These are phyloP conservation scores for Myrmophylax atrothorax DNA, from an alignment of 2,113 vertebrate genomes.

Conservation along the genomic window DNA sequence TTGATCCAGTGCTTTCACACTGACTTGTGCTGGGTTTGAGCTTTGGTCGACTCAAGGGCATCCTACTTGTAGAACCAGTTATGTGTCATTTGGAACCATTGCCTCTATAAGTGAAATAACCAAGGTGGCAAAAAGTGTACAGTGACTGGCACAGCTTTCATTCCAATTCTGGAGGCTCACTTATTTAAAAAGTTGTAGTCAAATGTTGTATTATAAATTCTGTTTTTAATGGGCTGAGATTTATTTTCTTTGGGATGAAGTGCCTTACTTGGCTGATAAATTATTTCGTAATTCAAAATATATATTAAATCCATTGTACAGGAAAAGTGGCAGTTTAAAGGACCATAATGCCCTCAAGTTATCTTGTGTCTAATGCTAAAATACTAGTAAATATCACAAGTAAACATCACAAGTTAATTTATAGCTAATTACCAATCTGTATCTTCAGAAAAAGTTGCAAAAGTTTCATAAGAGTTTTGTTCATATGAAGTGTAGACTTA, in stretches of 20 bases:
- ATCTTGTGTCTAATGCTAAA: neutral
- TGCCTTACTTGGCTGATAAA: neutral
- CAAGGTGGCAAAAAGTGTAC: neutral
- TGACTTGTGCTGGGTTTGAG: neutral
- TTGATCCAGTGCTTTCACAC: neutral
- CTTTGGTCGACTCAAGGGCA: neutral
- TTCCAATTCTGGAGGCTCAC: neutral
- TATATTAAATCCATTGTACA: neutral
- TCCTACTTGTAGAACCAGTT: neutral
- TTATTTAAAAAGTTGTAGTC: neutral
- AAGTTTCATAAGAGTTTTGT: neutral
- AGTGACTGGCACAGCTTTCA: neutral
- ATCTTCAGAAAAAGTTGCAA: neutral
- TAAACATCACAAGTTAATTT: neutral
- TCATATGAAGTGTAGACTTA: neutral
- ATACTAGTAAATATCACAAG: neutral
- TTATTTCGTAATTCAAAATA: neutral
- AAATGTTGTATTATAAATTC: neutral
- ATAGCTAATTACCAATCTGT: neutral
- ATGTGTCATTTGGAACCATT: neutral
- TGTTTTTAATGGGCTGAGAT: neutral
- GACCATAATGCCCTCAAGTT: neutral
- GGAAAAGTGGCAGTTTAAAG: neutral
- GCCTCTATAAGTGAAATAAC: neutral
- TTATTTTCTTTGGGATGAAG: neutral